These are phyloP conservation scores for Drosophila prolongata DNA, from an alignment of 2,888 invertebrate genomes.

Conservation along the genomic window DNA sequence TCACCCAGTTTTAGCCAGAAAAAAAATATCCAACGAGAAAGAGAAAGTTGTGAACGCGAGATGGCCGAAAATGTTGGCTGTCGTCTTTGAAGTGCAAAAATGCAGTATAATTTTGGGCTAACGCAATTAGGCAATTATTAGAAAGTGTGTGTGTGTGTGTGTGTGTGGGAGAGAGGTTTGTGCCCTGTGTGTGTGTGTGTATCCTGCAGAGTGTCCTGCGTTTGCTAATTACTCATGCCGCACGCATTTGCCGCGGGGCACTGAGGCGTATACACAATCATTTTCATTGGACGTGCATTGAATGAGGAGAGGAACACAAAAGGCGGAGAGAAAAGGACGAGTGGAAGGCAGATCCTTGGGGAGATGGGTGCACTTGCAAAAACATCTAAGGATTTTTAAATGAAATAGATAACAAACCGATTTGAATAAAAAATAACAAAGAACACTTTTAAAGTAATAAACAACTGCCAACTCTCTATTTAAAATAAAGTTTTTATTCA, in stretches of 20 bases:
- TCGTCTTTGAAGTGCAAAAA: conserved; percentile 74
- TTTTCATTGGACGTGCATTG: conserved; percentile 75
- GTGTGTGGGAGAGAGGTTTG: conserved; percentile 4
- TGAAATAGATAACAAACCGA: too few relatives aligned
- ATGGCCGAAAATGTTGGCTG: conserved; percentile 5
- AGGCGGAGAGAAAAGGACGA: neutral
- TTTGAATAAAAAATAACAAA: too few relatives aligned
- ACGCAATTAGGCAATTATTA: conserved; percentile 76
- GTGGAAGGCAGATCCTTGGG: conserved; percentile 1
- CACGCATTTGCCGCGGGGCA: conserved; percentile 71
- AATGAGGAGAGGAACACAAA: conserved; percentile 44
- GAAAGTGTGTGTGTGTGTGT: neutral
- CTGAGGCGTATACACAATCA: conserved; percentile 81
- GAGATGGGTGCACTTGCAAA: conserved; percentile 1
- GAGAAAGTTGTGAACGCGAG: conserved; percentile 29
- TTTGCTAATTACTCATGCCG: conserved; percentile 75
- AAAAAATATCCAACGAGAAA: conserved; percentile 23
- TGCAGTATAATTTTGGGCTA: conserved; percentile 73
- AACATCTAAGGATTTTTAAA: neutral
- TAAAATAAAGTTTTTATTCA: too few relatives aligned
- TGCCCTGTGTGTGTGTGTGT: conserved; percentile 17
- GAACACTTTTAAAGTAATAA: too few relatives aligned
- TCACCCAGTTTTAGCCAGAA: conserved; percentile 51
- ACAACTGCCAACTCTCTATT: neutral
- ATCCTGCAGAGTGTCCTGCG: conserved; percentile 33